Conservation (phyloP, 2,797 vertebrate genomes). For the Darevskia mixta region DNA sequence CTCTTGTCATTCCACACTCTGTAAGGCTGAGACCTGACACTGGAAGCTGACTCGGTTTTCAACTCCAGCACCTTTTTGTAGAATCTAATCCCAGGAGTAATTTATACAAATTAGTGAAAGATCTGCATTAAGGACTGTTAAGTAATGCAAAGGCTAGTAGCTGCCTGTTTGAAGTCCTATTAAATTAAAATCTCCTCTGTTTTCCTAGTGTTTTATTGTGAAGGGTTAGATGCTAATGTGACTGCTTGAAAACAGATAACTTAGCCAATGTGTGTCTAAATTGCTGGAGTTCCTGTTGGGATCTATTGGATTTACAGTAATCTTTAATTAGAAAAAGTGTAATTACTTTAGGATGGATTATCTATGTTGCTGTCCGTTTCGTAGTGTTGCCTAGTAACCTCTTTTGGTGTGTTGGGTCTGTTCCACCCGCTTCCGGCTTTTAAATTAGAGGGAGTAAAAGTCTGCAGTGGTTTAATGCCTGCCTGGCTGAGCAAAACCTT, state of each 20-base stretch:
- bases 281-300: slow-evolving; percentile 64
- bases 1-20: not conserved
- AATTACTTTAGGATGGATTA: slow-evolving; percentile 75
- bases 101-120: not conserved
- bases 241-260: slow-evolving; percentile 54
- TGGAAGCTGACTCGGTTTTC: not conserved
- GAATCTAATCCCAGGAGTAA: not conserved
- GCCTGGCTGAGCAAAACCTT: slow-evolving; percentile 59
- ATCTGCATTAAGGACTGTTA: not conserved
- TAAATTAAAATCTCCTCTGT: slow-evolving; percentile 7
- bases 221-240: not conserved
- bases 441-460: slow-evolving; percentile 43
- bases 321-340: slow-evolving; percentile 77
- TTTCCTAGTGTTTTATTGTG: slow-evolving; percentile 6
- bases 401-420: slow-evolving; percentile 52
- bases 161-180: not conserved
- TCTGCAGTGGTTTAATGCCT: slow-evolving; percentile 12
- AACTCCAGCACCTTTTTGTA: not conserved
- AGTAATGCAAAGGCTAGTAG: slow-evolving; percentile 13
- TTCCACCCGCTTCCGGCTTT: slow-evolving; percentile 55
- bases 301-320: slow-evolving; percentile 75
- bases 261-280: slow-evolving; percentile 12
- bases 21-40: not conserved
- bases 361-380: slow-evolving; percentile 67
- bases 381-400: slow-evolving; percentile 78